Evolutionary conservation across 1,140 invertebrate genomes (phyloP), one percentile per base, ranked within the genome.

Genomic region (Dendrolimus punctatus): DNA sequence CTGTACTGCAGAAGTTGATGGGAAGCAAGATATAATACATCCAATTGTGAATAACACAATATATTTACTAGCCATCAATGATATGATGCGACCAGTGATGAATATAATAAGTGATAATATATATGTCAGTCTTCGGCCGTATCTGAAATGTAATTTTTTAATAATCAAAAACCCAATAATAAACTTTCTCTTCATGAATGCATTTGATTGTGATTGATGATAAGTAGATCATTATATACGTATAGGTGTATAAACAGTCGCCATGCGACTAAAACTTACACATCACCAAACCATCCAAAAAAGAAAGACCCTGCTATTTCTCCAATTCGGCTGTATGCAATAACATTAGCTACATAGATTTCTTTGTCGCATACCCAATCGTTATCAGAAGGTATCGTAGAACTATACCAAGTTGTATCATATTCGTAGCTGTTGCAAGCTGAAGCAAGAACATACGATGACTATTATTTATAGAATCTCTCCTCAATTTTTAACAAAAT

Each of bases 331-430:
- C 59, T 73, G 46, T 75, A 73, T 2, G 75, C 70, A 37, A 80
- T 72, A 46, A 81, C 71, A 62, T 84, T 81, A 10, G 71, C 72
- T 3, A 78, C 67, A 47, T 78, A 66, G 49, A 85, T 51, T 55
- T 78, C 74, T 50, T 78, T 64, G 45, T 76, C 63, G 52, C 84
- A 85, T 5, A 87, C 79, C 84, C 84, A 87, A 61, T 82, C 64
- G 48, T 81, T 74, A 47, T 77, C 64, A 38, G 76, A 70, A 7
- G 77, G 54, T 38, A 74, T 61, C 5, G 84, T 85, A 48, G 46
- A 57, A 42, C 69, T 65, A 39, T 83, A 87, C 84, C 84, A 87
- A 23, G 77, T 82, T 43, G 60, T 69, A 54, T 87, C 79, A 50
- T 76, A 85, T 5, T 57, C 59, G 58, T 69, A 87, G 38, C 56